Evolutionary conservation across 1,140 invertebrate species (phyloP), one percentile per base, ranked within the genome.

Genomic region (Diorhabda sublineata): DNA sequence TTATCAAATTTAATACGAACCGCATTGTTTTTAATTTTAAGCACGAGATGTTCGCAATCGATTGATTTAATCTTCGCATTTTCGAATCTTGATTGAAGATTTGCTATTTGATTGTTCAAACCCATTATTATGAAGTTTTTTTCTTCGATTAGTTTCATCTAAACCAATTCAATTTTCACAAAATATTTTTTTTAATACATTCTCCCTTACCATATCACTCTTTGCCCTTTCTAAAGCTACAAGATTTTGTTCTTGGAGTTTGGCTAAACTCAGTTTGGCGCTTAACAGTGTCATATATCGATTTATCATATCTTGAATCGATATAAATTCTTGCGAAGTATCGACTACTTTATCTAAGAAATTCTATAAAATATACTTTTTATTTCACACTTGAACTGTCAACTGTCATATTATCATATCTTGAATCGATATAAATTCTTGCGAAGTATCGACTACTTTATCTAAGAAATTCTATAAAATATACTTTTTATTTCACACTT

Each of bases 111-210:
- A 47, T 74, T 74, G 58, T 74, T 74, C 26, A 74, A 61, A 26
- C 73, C 73, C 73, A 74, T 73, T 63, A 73, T 73, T 9, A 71
- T 47, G 57, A 73, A 71, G 56, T 71, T 73, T 56, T 73, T 73
- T 56, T 73, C 72, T 65, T 73, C 72, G 44, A 73, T 69, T 42
- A 73, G 57, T 65, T 73, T 73, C 72, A 71, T 73, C 72, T 73
- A 61, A 47, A 64, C 6, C n/a, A 8, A 52, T 4, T 52, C n/a
- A 52, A 52, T 52, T 5, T 6, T 52, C 5, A 52, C 47, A 52
- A 9, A 26, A 52, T 52, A 9, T 52, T 6, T 52, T 52, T 6
- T 6, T 52, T 52, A 52, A 5, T 52, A 2, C 1, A 9, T 52
- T 5, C 47, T 52, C 47, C 47, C 47, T 68, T 65, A 73, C 70